Conservation (phyloP, 2,797 vertebrate genomes). For the Acanthopagrus latus region DNA sequence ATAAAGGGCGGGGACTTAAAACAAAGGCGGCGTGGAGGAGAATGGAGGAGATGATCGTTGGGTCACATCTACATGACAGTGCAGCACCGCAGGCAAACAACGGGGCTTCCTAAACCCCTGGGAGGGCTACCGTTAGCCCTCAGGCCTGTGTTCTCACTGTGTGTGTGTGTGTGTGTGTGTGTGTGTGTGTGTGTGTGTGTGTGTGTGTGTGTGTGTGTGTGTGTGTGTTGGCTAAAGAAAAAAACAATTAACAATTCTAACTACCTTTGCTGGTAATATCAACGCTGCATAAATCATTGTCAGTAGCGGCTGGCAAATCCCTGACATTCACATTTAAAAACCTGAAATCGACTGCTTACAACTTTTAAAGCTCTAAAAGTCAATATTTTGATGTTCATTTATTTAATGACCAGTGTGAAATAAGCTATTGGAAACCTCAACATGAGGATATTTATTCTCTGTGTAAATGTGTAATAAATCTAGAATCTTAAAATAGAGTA, state of each 20-base stretch:
- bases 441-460: background rate
- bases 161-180: constrained; percentile 25
- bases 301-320: constrained; percentile 42
- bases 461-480: background rate
- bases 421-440: background rate
- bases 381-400: background rate
- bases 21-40: constrained; percentile 62
- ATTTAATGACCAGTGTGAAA: background rate
- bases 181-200: constrained; percentile 25
- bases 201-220: constrained; percentile 25
- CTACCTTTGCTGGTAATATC: constrained; percentile 23
- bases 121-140: constrained; percentile 40
- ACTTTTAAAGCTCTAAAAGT: background rate
- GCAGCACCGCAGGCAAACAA: constrained; percentile 59
- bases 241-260: constrained; percentile 62
- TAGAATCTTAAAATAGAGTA: background rate
- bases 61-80: constrained; percentile 74
- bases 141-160: constrained; percentile 32
- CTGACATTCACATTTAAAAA: constrained; percentile 27
- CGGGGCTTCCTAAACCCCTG: constrained; percentile 53
- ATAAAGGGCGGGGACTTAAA: constrained; percentile 37
- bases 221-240: constrained; percentile 41
- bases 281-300: constrained; percentile 45
- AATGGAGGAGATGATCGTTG: constrained; percentile 66
- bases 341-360: background rate